These are phyloP conservation scores for Microplitis mediator DNA, from an alignment of 1,140 invertebrate genomes.

Conservation along the genomic window DNA sequence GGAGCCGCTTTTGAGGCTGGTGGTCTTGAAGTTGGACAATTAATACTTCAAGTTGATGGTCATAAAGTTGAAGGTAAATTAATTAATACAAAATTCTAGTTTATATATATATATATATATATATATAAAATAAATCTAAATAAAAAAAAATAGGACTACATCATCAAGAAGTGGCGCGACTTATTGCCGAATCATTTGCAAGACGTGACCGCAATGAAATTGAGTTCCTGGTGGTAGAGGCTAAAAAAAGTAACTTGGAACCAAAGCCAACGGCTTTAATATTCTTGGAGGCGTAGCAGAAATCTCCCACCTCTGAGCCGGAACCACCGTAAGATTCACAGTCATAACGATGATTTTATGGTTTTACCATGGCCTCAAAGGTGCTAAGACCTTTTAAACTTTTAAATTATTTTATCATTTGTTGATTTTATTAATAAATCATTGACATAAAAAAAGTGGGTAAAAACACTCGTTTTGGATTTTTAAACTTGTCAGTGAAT, in stretches of 20 bases:
- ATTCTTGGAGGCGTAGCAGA: constrained; percentile 85
- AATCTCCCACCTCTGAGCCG: constrained; percentile 61
- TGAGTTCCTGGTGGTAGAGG: constrained; percentile 88
- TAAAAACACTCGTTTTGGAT: too few relatives aligned
- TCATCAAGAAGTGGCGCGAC: constrained; percentile 82
- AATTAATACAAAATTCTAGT: not conserved
- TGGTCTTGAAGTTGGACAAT: constrained; percentile 89
- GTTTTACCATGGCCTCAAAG: constrained; percentile 6
- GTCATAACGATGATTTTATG: not conserved
- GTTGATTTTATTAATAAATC: too few relatives aligned
- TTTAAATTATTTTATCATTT: too few relatives aligned
- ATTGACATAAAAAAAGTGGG: too few relatives aligned
- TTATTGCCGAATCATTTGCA: constrained; percentile 89
- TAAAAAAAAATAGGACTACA: constrained; percentile 57
- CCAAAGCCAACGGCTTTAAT: constrained; percentile 85
- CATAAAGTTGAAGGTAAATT: constrained; percentile 81
- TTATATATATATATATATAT: too few relatives aligned
- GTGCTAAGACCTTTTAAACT: not conserved
- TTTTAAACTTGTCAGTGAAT: too few relatives aligned
- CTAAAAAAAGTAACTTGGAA: constrained; percentile 87
- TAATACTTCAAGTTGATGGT: constrained; percentile 92
- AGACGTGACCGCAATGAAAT: constrained; percentile 84
- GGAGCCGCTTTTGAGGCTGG: constrained; percentile 92
- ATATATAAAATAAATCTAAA: not conserved
- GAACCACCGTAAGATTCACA: constrained; percentile 51